Percentiles rank a stretch among this genome's conserved stretches.
phyloP scores from a whole-genome alignment of 1,140 invertebrate species.

The Centruroides vittatus region DNA sequence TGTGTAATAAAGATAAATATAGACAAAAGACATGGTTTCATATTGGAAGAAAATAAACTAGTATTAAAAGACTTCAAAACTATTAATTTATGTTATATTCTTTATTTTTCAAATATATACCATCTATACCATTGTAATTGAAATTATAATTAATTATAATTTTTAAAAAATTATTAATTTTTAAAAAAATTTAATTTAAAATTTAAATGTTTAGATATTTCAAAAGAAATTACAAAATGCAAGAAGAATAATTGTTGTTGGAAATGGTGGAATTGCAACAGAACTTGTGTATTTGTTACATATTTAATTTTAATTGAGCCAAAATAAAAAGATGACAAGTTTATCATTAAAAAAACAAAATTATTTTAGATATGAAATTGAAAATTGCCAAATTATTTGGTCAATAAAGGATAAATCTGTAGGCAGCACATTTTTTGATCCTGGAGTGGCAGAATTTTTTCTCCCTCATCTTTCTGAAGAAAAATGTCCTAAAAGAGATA shows the following conservation, averaged over 20 bases:
- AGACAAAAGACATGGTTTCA: too few relatives aligned
- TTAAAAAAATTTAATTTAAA: too few relatives aligned
- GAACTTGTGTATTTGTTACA: slow-evolving; percentile 52
- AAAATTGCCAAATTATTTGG: slow-evolving; percentile 77
- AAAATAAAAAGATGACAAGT: background rate
- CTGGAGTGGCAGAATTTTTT: slow-evolving; percentile 90
- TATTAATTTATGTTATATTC: too few relatives aligned
- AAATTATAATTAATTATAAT: too few relatives aligned
- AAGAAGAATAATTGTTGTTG: slow-evolving; percentile 62
- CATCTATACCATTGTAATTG: too few relatives aligned
- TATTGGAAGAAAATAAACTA: too few relatives aligned
- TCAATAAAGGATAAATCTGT: slow-evolving; percentile 85
- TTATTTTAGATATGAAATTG: slow-evolving; percentile 50
- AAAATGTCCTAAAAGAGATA: slow-evolving; percentile 14
- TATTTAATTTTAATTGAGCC: background rate
- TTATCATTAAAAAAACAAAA: slow-evolving; percentile 4
- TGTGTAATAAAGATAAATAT: too few relatives aligned
- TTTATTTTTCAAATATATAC: too few relatives aligned
- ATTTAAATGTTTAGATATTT: slow-evolving; percentile 40
- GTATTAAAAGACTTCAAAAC: too few relatives aligned
- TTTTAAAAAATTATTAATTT: too few relatives aligned
- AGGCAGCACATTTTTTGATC: slow-evolving; percentile 83
- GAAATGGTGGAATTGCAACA: slow-evolving; percentile 96
- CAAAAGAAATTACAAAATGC: slow-evolving; percentile 49
- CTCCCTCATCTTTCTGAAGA: slow-evolving; percentile 28